Base-by-base conservation (phyloP, 2,888 invertebrate genomes). In the Pyrocoelia pectoralis region DNA sequence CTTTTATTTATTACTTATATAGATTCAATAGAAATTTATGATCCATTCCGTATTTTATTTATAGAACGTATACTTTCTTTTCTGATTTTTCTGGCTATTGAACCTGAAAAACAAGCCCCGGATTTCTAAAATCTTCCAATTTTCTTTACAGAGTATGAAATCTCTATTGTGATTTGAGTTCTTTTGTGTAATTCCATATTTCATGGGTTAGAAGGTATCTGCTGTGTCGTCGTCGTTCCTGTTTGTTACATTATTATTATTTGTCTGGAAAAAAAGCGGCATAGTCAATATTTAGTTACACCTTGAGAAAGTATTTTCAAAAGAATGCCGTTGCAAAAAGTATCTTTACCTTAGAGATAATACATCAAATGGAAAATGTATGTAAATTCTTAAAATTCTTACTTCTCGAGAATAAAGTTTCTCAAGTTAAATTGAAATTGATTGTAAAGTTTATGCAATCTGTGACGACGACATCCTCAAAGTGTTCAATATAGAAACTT, bases 111-210 rank as follows among this genome's bases (percentile, higher is more conserved):
- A 70, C 73, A 73, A 74, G 33, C 33, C 33, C 72, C 68, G 73
- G 74, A 73, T 75, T 74, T 71, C 66, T 65, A 61, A 72, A 73
- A 74, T 74, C 73, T 70, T 70, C 67, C 72, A 70, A 69, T 71
- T 71, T 69, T 65, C 71, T 66, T 63, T 66, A 62, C 68, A 69
- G 24, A 24, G 68, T 70, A 71, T 70, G 70, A 74, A 73, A 70
- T 72, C 73, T 70, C 72, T 62, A 73, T 76, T 74, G 73, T 73
- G 72, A 70, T 65, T 65, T 49, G 55, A 61, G 68, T 58, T 72
- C 71, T 46, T 72, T 74, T 73, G 71, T 72, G 70, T 66, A 72
- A 72, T 73, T 74, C 73, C 71, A 74, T 74, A 73, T 73, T 74
- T 73, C 73, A 74, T 74, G 67, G 69, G 50, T 24, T 33, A 33